Base-by-base conservation (phyloP, 2,888 invertebrate species). In the Microctonus aethiopoides region DNA sequence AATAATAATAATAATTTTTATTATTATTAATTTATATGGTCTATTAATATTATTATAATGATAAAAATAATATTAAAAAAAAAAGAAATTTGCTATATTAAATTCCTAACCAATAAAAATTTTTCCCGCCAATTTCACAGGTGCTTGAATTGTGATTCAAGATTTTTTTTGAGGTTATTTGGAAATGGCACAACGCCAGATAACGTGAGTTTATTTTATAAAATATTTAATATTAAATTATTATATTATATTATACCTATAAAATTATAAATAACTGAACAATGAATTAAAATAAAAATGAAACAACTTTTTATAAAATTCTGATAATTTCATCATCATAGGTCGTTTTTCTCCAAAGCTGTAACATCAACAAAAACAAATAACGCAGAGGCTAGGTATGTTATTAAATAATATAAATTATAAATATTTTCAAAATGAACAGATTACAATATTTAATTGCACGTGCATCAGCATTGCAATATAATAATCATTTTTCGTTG, bases 281-380 rank as follows among this genome's bases (percentile, higher is more conserved):
- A 67, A 64, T 52, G 1, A 16, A 6, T 36, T 41, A 32, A 68
- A 39, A 36, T 32, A 24, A 39, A 13, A 22, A 10, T 29, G 29
- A 29, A 29, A 46, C 36, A 22, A 13, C 32, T 59, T 51, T n/a
- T 34, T 41, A 34, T 20, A 32, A 56, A 36, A 59, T 56, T 64
- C 61, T 36, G 61, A 41, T 56, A 54, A 62, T 41, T 59, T 69
- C 32, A 70, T 67, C 54, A 68, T 77, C 75, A 34, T 73, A 88
- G 88, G 65, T 87, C 88, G 36, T 88, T 88, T 75, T 88, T 88
- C 75, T 80, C 81, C 56, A 85, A 80, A 79, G 74, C 81, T 22
- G 76, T 82, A 13, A 69, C 78, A 20, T 78, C 78, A 41, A 77
- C 75, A 61, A 76, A 75, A 11, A 57, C 57, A n/a, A 75, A 72